phyloP scores from a whole-genome alignment of 2,113 vertebrate species.

The Xiphophorus couchianus region DNA sequence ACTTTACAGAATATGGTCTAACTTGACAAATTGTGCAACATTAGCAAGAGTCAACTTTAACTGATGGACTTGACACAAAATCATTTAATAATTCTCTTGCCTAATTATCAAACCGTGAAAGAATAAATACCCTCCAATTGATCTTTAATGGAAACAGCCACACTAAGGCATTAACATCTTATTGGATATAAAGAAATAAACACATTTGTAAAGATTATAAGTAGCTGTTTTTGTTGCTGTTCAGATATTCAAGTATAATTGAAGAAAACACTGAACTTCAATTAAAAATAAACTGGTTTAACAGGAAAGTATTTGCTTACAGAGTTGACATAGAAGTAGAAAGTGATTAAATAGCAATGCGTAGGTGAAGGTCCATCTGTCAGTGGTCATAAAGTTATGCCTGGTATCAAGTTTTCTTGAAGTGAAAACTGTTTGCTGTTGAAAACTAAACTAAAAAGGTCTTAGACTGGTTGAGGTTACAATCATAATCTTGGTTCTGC shows the following conservation, averaged over 20 bases:
- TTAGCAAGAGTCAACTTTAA: background rate
- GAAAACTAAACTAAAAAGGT: background rate
- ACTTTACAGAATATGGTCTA: background rate
- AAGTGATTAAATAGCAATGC: background rate
- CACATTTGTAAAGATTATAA: background rate
- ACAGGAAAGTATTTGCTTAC: background rate
- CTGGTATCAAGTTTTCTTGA: background rate
- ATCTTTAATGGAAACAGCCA: background rate
- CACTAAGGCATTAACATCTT: background rate
- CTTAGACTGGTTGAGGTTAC: background rate
- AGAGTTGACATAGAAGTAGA: background rate
- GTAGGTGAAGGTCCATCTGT: background rate
- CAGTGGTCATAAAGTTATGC: background rate
- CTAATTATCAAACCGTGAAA: background rate
- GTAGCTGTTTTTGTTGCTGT: background rate
- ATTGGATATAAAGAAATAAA: background rate
- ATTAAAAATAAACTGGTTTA: background rate
- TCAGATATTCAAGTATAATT: background rate
- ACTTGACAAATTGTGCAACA: background rate
- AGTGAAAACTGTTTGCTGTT: background rate
- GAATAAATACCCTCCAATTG: background rate
- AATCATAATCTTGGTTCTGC: conserved; percentile 9
- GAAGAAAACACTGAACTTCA: background rate
- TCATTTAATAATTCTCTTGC: too few relatives aligned
- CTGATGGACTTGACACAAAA: background rate